These are phyloP conservation scores for Sinodicranocentrus sp. DNA, from an alignment of 2,888 invertebrate species.

Conservation along the genomic window DNA sequence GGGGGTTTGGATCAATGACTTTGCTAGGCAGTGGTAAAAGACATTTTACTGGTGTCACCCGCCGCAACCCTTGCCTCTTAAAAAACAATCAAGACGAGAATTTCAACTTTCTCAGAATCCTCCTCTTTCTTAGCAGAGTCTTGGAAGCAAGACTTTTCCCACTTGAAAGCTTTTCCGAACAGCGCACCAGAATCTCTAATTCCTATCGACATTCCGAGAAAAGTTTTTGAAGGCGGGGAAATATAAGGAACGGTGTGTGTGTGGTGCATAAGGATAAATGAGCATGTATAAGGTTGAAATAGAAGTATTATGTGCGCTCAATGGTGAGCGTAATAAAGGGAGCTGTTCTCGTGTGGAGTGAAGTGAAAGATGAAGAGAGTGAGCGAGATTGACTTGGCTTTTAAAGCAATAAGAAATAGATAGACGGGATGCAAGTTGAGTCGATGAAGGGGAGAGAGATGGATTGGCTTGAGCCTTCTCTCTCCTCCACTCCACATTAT, in stretches of 20 bases:
- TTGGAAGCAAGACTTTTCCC: too few relatives aligned
- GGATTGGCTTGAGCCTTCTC: conserved; percentile 10
- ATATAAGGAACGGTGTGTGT: too few relatives aligned
- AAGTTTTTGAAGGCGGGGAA: too few relatives aligned
- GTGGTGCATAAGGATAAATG: too few relatives aligned
- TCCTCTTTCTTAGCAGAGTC: too few relatives aligned
- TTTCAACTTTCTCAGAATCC: background rate
- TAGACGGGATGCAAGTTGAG: background rate
- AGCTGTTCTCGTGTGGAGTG: conserved; percentile 10
- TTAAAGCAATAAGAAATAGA: conserved; percentile 26
- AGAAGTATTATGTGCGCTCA: too few relatives aligned
- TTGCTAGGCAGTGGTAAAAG: background rate
- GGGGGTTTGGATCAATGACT: too few relatives aligned
- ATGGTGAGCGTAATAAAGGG: too few relatives aligned
- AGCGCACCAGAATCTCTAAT: too few relatives aligned
- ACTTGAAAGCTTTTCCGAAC: too few relatives aligned
- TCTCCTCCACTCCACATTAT: background rate
- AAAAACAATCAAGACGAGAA: background rate
- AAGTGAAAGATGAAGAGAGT: conserved; percentile 44
- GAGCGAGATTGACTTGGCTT: conserved; percentile 41
- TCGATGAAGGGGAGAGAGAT: conserved; percentile 7
- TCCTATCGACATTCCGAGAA: too few relatives aligned
- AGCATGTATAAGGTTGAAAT: too few relatives aligned
- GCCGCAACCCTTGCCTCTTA: background rate
- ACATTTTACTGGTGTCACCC: background rate